phyloP scores from a whole-genome alignment of 2,797 vertebrate genomes.

The Chrosomus eos region DNA sequence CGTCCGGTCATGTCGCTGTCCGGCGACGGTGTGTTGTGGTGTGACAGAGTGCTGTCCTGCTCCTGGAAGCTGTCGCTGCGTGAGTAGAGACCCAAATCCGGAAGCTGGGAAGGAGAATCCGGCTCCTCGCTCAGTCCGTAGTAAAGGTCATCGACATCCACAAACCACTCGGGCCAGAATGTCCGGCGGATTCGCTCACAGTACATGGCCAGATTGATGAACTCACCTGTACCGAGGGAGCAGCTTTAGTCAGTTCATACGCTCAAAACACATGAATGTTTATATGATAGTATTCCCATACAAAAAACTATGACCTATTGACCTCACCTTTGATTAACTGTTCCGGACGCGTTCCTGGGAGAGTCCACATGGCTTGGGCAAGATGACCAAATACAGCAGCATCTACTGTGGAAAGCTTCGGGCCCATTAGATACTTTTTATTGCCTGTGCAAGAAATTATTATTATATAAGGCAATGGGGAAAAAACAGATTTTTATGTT shows the following conservation, averaged over 20 bases:
- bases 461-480: neutral
- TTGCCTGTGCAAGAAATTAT: conserved; percentile 79
- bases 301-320: neutral
- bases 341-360: conserved; percentile 94
- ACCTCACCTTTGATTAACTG: conserved; percentile 92
- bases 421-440: conserved; percentile 97
- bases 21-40: conserved; percentile 81
- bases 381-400: conserved; percentile 95
- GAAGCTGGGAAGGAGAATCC: conserved; percentile 83
- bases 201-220: conserved; percentile 99
- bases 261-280: neutral
- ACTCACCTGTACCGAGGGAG: conserved; percentile 81
- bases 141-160: conserved; percentile 88
- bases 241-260: neutral
- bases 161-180: conserved; percentile 98
- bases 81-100: conserved; percentile 92
- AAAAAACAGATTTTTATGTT: too few species aligned
- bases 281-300: neutral
- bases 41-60: conserved; percentile 81
- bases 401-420: conserved; percentile 89
- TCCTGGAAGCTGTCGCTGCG: conserved; percentile 91
- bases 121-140: conserved; percentile 86
- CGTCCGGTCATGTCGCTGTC: conserved; percentile 93
- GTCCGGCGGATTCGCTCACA: conserved; percentile 95
- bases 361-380: conserved; percentile 97